Evolutionary conservation across 2,113 vertebrate genomes (phyloP).

Genomic region (Hypanus sabinus): DNA sequence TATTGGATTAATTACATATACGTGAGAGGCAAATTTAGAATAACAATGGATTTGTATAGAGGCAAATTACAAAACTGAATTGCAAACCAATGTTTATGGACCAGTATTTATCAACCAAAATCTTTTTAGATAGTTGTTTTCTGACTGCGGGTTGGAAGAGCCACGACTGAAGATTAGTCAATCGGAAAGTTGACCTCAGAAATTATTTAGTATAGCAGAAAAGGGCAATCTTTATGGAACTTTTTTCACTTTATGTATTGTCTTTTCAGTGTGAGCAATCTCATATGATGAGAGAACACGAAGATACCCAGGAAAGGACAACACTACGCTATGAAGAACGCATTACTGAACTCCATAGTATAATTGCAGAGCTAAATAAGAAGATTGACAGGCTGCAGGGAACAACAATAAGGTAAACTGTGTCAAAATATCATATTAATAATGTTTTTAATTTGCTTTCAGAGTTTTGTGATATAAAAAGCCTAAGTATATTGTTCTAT

Average conservation of each 20-base stretch:
- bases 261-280: constrained; percentile 68
- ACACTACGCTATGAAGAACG: constrained; percentile 72
- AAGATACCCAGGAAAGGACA: constrained; percentile 72
- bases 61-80: no score
- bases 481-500: not conserved
- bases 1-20: no score
- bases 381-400: constrained; percentile 75
- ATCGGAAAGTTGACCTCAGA: not conserved
- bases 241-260: not conserved
- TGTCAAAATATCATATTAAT: not conserved
- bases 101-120: not conserved
- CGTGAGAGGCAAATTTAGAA: no score
- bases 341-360: constrained; percentile 75
- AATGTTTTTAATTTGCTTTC: not conserved
- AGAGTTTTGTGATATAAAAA: not conserved
- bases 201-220: not conserved
- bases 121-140: not conserved
- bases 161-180: not conserved
- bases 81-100: no score
- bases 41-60: no score
- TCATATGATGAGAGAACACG: constrained; percentile 73
- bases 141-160: not conserved
- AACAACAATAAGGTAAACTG: constrained; percentile 62
- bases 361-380: constrained; percentile 80
- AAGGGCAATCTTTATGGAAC: not conserved